Percentiles rank a stretch among this genome's conserved stretches.
These are phyloP conservation scores for Penaeus chinensis DNA, from an alignment of 1,140 invertebrate species.

Conservation along the genomic window DNA sequence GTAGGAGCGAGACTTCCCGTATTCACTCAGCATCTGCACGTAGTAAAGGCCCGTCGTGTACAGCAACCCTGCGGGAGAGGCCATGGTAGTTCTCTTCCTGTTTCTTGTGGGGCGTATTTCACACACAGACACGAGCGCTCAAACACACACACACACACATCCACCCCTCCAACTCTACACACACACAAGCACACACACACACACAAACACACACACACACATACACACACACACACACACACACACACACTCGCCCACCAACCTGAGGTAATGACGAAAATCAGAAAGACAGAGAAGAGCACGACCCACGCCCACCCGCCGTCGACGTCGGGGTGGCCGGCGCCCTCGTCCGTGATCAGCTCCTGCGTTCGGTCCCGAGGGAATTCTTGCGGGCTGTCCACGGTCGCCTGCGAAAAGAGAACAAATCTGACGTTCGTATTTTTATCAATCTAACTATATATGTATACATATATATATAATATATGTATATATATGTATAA, in stretches of 20 bases:
- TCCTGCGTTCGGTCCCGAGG: constrained; percentile 1
- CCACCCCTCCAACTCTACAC: no score
- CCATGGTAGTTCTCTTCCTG: not conserved
- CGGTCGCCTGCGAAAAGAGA: no score
- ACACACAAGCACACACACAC: no score
- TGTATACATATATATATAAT: no score
- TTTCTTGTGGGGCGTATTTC: not conserved
- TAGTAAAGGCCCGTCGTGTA: constrained; percentile 65
- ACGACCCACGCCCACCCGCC: constrained; percentile 66
- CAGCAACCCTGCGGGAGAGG: constrained; percentile 60
- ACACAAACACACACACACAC: no score
- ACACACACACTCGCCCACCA: no score
- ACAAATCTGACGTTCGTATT: no score
- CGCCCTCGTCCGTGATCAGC: not conserved
- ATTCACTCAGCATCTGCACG: constrained; percentile 65
- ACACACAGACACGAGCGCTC: no score
- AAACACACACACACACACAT: no score
- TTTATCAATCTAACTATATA: no score
- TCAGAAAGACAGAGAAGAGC: constrained; percentile 57
- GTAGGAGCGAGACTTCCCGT: constrained; percentile 64
- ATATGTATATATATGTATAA: no score
- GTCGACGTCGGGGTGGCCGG: constrained; percentile 63
- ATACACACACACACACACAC: no score
- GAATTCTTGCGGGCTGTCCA: not conserved
- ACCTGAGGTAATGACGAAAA: constrained; percentile 63